Conservation (phyloP, 2,113 vertebrate genomes). For the Etheostoma spectabile region DNA sequence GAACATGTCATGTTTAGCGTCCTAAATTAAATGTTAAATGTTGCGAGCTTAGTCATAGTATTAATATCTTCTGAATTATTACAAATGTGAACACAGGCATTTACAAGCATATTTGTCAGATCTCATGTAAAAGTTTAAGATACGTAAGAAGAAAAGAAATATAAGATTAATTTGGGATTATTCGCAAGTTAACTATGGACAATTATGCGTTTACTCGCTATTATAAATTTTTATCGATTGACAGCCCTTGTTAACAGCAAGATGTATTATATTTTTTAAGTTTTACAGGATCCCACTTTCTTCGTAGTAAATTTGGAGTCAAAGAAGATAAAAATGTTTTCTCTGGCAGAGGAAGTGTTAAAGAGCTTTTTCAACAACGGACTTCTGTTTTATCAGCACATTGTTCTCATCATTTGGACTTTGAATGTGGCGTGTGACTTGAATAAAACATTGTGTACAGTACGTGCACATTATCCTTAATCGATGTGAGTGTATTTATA, state of each 20-base stretch:
- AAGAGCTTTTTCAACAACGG: slow-evolving; percentile 53
- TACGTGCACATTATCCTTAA: background rate
- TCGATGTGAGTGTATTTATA: background rate
- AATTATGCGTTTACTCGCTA: too few relatives aligned
- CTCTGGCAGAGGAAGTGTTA: slow-evolving; percentile 20
- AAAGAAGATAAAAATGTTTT: slow-evolving; percentile 42
- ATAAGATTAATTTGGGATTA: too few relatives aligned
- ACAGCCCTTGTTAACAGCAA: background rate
- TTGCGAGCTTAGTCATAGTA: too few relatives aligned
- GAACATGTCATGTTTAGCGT: slow-evolving; percentile 21
- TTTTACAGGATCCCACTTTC: slow-evolving; percentile 30
- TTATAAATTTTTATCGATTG: too few relatives aligned
- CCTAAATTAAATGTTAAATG: slow-evolving; percentile 39
- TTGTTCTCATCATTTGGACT: slow-evolving; percentile 41
- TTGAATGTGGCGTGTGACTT: slow-evolving; percentile 7
- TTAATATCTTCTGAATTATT: background rate
- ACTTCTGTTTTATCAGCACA: slow-evolving; percentile 57
- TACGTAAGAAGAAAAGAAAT: too few relatives aligned
- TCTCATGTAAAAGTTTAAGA: too few relatives aligned
- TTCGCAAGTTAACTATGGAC: too few relatives aligned
- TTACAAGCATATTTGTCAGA: too few relatives aligned
- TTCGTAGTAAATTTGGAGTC: slow-evolving; percentile 22
- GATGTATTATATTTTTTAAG: slow-evolving; percentile 29
- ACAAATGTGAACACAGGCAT: too few relatives aligned
- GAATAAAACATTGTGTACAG: slow-evolving; percentile 51